Evolutionary conservation across 1,140 invertebrate species (phyloP), one percentile per base, ranked within the genome.

Genomic region (Portunus trituberculatus): DNA sequence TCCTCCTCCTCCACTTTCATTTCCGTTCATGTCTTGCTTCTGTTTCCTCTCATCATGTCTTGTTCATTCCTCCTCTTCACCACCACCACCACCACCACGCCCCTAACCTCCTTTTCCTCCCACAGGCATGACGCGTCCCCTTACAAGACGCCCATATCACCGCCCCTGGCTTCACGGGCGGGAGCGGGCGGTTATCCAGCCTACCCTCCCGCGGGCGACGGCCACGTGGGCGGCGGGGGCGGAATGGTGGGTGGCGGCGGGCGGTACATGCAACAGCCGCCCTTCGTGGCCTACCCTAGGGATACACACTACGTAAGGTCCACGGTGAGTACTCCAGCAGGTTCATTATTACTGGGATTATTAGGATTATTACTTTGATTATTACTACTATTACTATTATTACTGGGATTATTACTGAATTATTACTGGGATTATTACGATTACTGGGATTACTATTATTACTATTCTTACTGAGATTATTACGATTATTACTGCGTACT

Each of bases 91-190:
- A 20, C 1, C 20, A 46, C 20, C 67, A 83, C 76, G 48, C 52
- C 52, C 52, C 52, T 59, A 59, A 59, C 52, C 52, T 83, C 29
- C 48, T 86, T 86, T 28, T 28, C 82, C 32, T 46, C 31, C 32
- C 76, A 46, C 94, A 95, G 94, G 83, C 94, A 95, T 92, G 94
- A 95, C 45, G 90, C 91, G 29, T 95, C 94, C 31, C 94, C 94
- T n/a, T 95, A 95, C 86, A 95, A 95, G 91, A 95, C 90, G 29
- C 94, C 94, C 82, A 95, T 95, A n/a, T 95, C 94, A 20, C 94
- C 94, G 31, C 94, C 94, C 91, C 91, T 93, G 94, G 94, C 46
- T 4, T 95, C 94, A 39, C 76, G 94, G 91, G 94, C 91, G 83
- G 94, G 94, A 20, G 94, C 94, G 91, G 94, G 94, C 25, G 94